Base-by-base conservation (phyloP, 2,113 vertebrate species). In the Quiscalus mexicanus region DNA sequence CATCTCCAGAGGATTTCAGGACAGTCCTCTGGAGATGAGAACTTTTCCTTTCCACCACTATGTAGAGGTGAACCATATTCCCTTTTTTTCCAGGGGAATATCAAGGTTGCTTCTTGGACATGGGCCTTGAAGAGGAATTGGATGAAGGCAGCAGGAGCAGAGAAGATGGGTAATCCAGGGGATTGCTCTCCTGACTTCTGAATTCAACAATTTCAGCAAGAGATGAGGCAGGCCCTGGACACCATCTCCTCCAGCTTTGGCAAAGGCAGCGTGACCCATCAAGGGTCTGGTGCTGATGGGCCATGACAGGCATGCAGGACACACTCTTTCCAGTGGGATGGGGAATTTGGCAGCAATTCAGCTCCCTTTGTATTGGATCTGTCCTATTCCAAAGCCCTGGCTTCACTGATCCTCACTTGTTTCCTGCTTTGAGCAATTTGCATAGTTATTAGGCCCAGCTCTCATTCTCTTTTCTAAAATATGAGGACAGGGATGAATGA, bases 401-500 rank as follows among this genome's bases (percentile, higher is more conserved):
- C 11, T 49, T 86, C 65, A 42, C 59, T 86, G 93, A 89, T 79
- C 79, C 71, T 79, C 42, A 47, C 31, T 93, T 78, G 73, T 69
- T 95, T 79, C 93, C 76, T 88, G 52, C 76, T 87, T 82, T 31
- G 35, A 81, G 58, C 45, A 87, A 89, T 91, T 84, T 87, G 53
- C 89, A 86, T 64, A 84, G 55, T 80, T 90, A 94, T 80, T 70
- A 95, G 85, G n/a, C 44, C 28, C 50, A 74, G 52, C 56, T 76
- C 60, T 58, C 68, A 55, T 82, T 87, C 49, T 85, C 52, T 77
- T 74, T 25, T 47, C 35, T 87, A 56, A 78, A 93, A 81, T 23
- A 49, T 6, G 37, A 1, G 0, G 47, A 91, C 62, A 52, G 56
- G 27, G 42, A 42, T 89, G 81, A 93, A 89, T 62, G 39, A 89